Percentiles rank a stretch among this genome's conserved stretches.
Evolutionary conservation across 1,140 invertebrate species (phyloP).

Genomic region (Mylabris phalerata): DNA sequence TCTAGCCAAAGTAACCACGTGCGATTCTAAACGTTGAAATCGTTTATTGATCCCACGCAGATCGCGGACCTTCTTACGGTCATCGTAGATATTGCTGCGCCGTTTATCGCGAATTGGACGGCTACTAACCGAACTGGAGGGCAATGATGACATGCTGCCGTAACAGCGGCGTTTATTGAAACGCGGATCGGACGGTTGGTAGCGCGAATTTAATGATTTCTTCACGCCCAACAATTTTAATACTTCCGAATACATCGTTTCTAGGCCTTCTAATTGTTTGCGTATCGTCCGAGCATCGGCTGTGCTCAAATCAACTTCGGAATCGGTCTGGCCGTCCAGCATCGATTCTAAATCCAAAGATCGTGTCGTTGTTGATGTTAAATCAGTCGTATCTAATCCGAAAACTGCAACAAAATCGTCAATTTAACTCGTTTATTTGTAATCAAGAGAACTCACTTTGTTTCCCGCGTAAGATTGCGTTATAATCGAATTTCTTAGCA

Average conservation of each 20-base stretch:
- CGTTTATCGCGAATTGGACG: conserved; percentile 61
- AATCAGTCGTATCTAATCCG: conserved; percentile 63
- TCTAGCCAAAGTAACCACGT: conserved; percentile 84
- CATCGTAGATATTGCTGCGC: conserved; percentile 47
- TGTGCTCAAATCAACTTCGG: conserved; percentile 68
- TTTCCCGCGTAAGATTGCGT: conserved; percentile 35
- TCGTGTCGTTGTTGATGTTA: conserved; percentile 70
- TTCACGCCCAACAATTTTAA: conserved; percentile 71
- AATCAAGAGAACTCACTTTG: conserved; percentile 32
- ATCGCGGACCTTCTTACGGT: conserved; percentile 70
- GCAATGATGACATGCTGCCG: conserved; percentile 50
- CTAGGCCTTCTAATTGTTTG: conserved; percentile 76
- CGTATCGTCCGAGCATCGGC: conserved; percentile 72
- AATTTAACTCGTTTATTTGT: not conserved
- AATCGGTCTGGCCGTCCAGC: conserved; percentile 59
- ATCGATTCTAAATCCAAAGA: conserved; percentile 74
- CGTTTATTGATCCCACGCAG: conserved; percentile 77
- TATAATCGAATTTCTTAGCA: conserved; percentile 38
- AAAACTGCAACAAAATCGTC: conserved; percentile 49
- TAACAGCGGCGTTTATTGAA: conserved; percentile 50
- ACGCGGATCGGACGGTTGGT: conserved; percentile 55
- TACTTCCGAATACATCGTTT: conserved; percentile 74
- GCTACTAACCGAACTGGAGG: conserved; percentile 71
- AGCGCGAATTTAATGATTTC: conserved; percentile 45
- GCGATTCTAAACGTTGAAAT: conserved; percentile 84